Base-by-base conservation (phyloP, 1,140 invertebrate species). In the Hormaphis cornu region DNA sequence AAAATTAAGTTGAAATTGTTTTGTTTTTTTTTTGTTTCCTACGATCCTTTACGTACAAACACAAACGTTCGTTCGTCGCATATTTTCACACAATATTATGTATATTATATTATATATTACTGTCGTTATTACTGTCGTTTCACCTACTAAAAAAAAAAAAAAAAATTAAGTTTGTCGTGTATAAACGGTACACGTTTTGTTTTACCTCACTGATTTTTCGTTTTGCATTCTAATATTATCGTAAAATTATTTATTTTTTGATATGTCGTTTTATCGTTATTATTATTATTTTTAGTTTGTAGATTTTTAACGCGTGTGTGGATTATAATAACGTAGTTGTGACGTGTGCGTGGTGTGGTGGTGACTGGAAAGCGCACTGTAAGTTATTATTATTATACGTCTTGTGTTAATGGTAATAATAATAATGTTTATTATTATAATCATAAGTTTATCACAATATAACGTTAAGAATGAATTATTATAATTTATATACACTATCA, bases 401-500 rank as follows among this genome's bases (percentile, higher is more conserved):
- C n/a, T n/a, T n/a, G n/a, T n/a, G n/a, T n/a, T n/a, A n/a, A n/a
- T n/a, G n/a, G n/a, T n/a, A n/a, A n/a, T n/a, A n/a, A n/a, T n/a
- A n/a, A n/a, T n/a, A n/a, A n/a, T n/a, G n/a, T n/a, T n/a, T n/a
- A n/a, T n/a, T n/a, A n/a, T n/a, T n/a, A n/a, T n/a, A n/a, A n/a
- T n/a, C n/a, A n/a, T n/a, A n/a, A n/a, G n/a, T n/a, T n/a, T n/a
- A n/a, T n/a, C n/a, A n/a, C n/a, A n/a, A n/a, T 48, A 22, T 56
- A 37, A 30, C 12, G 9, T 35, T 56, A 56, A 56, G 35, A 56
- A 37, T 22, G n/a, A 22, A 63, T 48, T 63, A 14, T 63, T 48
- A 63, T 63, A 42, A 63, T 63, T 63, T 48, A 63, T 48, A 48
- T 63, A n/a, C n/a, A n/a, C n/a, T n/a, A 33, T 63, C 59, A 63